Base-by-base conservation (phyloP, 2,797 vertebrate species). In the Alouatta caraya region DNA sequence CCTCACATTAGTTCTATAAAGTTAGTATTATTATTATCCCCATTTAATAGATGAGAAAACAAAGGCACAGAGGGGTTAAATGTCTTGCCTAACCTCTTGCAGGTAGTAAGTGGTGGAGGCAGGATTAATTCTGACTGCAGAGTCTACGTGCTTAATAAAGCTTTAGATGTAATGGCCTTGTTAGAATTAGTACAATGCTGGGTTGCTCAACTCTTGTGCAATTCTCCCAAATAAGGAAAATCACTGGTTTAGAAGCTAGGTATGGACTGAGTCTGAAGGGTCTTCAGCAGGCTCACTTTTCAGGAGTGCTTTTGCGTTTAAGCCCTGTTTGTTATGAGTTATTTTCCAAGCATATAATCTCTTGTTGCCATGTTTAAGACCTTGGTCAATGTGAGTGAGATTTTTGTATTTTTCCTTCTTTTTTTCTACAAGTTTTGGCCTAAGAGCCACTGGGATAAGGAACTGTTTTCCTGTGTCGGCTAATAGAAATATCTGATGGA, bases 401-500 rank as follows among this genome's bases (percentile, higher is more conserved):
- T 39, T 26, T 85, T 26, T 2, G 30, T 57, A 87, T 72, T 84
- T 88, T 72, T 73, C 12, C 7, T 64, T 59, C 67, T 55, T 46
- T 39, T 52, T 46, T 13, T n/a, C 24, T 90, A 55, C 72, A 73
- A 61, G 57, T 93, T 95, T 85, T 84, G 67, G 42, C 22, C 5
- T 39, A 70, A 21, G 5, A 90, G 70, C 19, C 3, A 15, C 30
- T 57, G 67, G 91, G n/a, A 88, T 52, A 17, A 26, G 76, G 9
- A 82, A 64, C 37, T 70, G 48, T 88, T 90, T 83, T 92, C 89
- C 85, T 76, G 39, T 33, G 78, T 85, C 87, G 39, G 57, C 50
- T 88, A 79, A 78, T 33, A 55, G 28, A 88, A 97, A 42, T 79
- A 90, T 88, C 88, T 94, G 86, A 84, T 37, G 67, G 91, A 94